Conservation (phyloP, 2,113 vertebrate genomes). For the Atractosteus spatula region DNA sequence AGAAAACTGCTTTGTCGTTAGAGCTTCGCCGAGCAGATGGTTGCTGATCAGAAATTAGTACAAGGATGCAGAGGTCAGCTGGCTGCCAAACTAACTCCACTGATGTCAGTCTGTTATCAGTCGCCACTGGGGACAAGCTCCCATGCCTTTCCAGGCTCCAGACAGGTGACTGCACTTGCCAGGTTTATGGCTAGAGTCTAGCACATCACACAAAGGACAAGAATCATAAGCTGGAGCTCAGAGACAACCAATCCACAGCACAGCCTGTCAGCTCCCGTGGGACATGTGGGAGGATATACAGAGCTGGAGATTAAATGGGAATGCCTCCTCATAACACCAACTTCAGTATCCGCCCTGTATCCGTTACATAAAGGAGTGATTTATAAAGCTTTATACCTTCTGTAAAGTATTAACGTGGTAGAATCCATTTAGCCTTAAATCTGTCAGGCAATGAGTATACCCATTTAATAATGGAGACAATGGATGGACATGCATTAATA, state of each 20-base stretch:
- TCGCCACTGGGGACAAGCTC: conserved; percentile 1
- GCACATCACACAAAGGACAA: conserved; percentile 9
- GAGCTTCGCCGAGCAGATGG: conserved; percentile 65
- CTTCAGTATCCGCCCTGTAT: no score
- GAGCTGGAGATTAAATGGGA: no score
- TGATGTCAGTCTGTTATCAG: conserved; percentile 17
- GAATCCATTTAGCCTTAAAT: no score
- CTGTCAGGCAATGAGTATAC: no score
- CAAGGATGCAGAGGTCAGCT: conserved; percentile 46
- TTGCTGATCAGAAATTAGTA: conserved; percentile 68
- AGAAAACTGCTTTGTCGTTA: conserved; percentile 42
- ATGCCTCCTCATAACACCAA: no score
- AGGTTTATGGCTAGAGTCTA: not conserved
- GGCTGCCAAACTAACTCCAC: conserved; percentile 42
- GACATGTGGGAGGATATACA: not conserved
- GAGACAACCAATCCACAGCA: not conserved
- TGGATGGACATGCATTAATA: no score
- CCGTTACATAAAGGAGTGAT: no score
- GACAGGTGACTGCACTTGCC: conserved; percentile 36
- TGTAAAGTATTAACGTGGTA: no score
- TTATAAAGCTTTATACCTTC: no score
- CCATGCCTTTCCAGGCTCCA: conserved; percentile 25
- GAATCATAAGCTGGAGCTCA: not conserved
- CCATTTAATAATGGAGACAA: no score
- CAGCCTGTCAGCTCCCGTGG: not conserved